phyloP scores from a whole-genome alignment of 2,888 invertebrate genomes.

The Caenorhabditis drosophilae region DNA sequence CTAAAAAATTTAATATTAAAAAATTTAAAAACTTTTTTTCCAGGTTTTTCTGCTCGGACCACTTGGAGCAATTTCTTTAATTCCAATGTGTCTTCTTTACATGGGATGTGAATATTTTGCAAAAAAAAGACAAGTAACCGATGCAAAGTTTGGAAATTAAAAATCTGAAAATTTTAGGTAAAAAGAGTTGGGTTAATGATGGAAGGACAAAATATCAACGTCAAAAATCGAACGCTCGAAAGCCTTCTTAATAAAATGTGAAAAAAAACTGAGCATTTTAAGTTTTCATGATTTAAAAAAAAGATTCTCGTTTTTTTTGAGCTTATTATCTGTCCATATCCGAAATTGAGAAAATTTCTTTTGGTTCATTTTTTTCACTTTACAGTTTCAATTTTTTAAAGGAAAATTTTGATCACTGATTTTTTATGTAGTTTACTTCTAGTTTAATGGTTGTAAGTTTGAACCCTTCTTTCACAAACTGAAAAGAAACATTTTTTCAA shows the following conservation, averaged over 20 bases:
- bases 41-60: slow-evolving; percentile 63
- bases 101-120: slow-evolving; percentile 63
- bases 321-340: neutral
- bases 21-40: slow-evolving; percentile 6
- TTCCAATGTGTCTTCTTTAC: slow-evolving; percentile 63
- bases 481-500: too few species aligned
- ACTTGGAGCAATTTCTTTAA: slow-evolving; percentile 60
- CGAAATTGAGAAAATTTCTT: neutral
- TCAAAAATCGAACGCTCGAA: slow-evolving; percentile 31
- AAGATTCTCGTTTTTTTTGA: neutral
- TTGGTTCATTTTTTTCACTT: neutral
- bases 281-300: neutral
- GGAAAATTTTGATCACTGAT: too few species aligned
- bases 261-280: neutral
- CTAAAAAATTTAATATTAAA: neutral
- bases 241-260: slow-evolving; percentile 22
- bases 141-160: too few species aligned
- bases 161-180: slow-evolving; percentile 44
- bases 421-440: too few species aligned
- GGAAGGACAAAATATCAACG: slow-evolving; percentile 41
- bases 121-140: slow-evolving; percentile 57
- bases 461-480: too few species aligned
- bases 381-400: neutral
- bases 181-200: slow-evolving; percentile 52
- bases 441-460: too few species aligned